Percentiles rank a stretch among this genome's conserved stretches.
These are phyloP conservation scores for Drosophila kepulauana DNA, from an alignment of 1,140 invertebrate species.

Conservation along the genomic window DNA sequence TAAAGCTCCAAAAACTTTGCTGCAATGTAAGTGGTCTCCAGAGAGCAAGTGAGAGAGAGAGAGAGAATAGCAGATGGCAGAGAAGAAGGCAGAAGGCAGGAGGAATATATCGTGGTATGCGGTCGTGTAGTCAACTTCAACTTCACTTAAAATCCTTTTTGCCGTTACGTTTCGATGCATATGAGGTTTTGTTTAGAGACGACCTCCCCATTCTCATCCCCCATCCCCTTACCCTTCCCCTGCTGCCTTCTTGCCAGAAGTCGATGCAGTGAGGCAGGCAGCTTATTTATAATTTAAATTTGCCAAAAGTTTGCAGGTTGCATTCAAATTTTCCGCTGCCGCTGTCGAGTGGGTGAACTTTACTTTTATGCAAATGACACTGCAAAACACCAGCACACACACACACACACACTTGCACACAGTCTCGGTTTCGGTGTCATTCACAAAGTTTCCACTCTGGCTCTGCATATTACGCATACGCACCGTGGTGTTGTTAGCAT, in stretches of 20 bases:
- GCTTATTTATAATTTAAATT: conserved; percentile 84
- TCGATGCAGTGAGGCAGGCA: conserved; percentile 27
- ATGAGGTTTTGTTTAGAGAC: conserved; percentile 80
- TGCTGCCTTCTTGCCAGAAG: conserved; percentile 5
- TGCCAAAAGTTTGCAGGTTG: conserved; percentile 80
- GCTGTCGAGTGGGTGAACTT: conserved; percentile 80
- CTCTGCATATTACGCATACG: conserved; percentile 50
- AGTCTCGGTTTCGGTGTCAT: conserved; percentile 71
- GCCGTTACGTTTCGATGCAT: conserved; percentile 82
- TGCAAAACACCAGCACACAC: conserved; percentile 50
- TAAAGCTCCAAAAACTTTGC: conserved; percentile 64
- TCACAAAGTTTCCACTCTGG: conserved; percentile 64
- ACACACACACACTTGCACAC: conserved; percentile 16
- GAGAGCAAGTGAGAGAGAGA: neutral
- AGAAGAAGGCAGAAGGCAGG: neutral
- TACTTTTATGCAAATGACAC: conserved; percentile 82
- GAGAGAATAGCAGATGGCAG: neutral
- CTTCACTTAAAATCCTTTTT: conserved; percentile 84
- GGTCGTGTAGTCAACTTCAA: conserved; percentile 82
- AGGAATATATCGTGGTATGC: conserved; percentile 51
- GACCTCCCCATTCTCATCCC: neutral
- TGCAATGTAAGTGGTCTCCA: conserved; percentile 73
- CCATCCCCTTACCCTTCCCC: conserved; percentile 7
- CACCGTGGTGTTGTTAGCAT: conserved; percentile 30
- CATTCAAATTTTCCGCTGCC: conserved; percentile 65